phyloP scores from a whole-genome alignment of 2,888 invertebrate genomes.

The Leptinotarsa tumamoca region DNA sequence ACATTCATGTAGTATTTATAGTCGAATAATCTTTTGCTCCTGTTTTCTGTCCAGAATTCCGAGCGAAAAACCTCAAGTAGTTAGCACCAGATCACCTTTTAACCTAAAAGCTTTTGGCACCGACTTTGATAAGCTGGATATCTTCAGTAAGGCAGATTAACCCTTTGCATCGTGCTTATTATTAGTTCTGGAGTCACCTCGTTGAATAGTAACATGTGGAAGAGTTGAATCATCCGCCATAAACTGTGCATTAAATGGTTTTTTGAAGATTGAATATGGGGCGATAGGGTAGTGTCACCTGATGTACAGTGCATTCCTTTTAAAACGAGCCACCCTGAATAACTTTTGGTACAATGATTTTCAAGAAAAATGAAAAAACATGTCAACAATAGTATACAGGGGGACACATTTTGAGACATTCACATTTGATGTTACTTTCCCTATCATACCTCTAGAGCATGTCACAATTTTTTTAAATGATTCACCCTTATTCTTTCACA shows the following conservation, averaged over 20 bases:
- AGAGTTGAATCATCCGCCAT: neutral
- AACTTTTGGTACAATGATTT: too few species aligned
- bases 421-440: too few species aligned
- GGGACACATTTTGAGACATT: too few species aligned
- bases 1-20: slow-evolving; percentile 52
- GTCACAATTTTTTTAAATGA: too few species aligned
- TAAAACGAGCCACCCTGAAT: too few species aligned
- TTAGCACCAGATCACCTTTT: slow-evolving; percentile 69
- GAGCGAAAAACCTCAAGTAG: slow-evolving; percentile 64
- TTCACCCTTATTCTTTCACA: too few species aligned
- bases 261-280: too few species aligned
- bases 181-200: slow-evolving; percentile 7
- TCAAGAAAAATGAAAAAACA: too few species aligned
- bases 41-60: slow-evolving; percentile 58
- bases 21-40: slow-evolving; percentile 49
- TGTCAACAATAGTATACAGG: too few species aligned
- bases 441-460: too few species aligned
- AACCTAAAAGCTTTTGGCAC: slow-evolving; percentile 67
- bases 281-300: too few species aligned
- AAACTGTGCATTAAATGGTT: neutral
- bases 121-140: slow-evolving; percentile 55
- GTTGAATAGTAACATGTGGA: neutral
- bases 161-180: slow-evolving; percentile 41
- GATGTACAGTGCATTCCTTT: too few species aligned
- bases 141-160: slow-evolving; percentile 44